A percentile compares a stretch with the other conserved stretches of the same genome.
Conservation (phyloP, 2,888 invertebrate species). For the Rhyacophila evoluta region DNA sequence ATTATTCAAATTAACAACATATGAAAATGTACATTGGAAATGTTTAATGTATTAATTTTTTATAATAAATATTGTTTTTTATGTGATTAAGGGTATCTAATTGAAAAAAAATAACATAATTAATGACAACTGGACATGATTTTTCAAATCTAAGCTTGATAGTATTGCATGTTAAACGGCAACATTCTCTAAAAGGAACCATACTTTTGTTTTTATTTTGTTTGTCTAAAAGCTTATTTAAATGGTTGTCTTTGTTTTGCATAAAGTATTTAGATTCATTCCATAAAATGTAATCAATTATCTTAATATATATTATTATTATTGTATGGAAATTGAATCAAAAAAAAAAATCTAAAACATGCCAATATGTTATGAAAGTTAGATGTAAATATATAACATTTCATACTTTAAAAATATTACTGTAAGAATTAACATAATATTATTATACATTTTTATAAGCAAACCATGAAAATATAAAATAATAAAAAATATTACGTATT, state of each 20-base stretch:
- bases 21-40: too few relatives aligned
- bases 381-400: not conserved
- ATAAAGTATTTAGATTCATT: constrained; percentile 16
- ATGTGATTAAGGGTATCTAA: too few relatives aligned
- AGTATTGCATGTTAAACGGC: not conserved
- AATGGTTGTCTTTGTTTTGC: not conserved
- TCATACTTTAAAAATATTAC: not conserved
- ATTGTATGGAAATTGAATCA: not conserved
- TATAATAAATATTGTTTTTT: too few relatives aligned
- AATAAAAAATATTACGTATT: not conserved
- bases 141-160: too few relatives aligned
- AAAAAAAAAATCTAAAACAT: not conserved
- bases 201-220: not conserved
- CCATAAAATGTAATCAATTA: not conserved
- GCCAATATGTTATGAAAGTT: constrained; percentile 4
- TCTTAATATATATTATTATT: not conserved
- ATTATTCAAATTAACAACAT: too few relatives aligned
- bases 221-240: not conserved
- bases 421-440: not conserved
- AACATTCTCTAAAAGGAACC: too few relatives aligned
- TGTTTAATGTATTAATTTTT: too few relatives aligned
- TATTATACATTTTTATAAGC: constrained; percentile 17
- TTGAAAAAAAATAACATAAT: too few relatives aligned
- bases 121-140: too few relatives aligned
- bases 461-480: constrained; percentile 3